Evolutionary conservation across 2,888 invertebrate genomes (phyloP).

Genomic region (Netelia fuscicornis): DNA sequence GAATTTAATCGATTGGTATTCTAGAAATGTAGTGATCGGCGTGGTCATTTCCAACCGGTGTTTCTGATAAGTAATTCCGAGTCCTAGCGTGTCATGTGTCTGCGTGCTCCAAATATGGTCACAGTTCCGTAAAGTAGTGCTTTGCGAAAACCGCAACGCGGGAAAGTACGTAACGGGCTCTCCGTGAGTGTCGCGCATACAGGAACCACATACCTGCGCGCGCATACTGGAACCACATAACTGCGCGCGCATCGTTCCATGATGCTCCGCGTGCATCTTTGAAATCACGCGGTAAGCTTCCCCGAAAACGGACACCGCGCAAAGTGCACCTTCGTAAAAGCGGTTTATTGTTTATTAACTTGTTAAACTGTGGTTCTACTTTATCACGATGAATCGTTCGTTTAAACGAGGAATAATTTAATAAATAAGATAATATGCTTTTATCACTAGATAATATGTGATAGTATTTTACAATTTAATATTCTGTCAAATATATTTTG

Average conservation of each 20-base stretch:
- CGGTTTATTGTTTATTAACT: too few species aligned
- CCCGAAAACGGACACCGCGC: too few species aligned
- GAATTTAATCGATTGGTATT: conserved; percentile 80
- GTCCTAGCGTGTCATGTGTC: conserved; percentile 57
- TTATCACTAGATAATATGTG: too few species aligned
- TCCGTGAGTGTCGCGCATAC: neutral
- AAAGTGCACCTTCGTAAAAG: too few species aligned
- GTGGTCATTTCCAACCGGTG: conserved; percentile 76
- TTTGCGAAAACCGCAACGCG: conserved; percentile 35
- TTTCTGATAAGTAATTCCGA: conserved; percentile 78
- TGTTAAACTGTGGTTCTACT: too few species aligned
- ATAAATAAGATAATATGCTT: too few species aligned
- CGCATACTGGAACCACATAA: neutral
- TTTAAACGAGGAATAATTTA: too few species aligned
- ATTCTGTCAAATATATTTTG: too few species aligned
- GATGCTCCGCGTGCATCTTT: too few species aligned
- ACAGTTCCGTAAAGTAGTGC: conserved; percentile 69
- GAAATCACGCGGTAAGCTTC: too few species aligned
- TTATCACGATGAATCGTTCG: too few species aligned
- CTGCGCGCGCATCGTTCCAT: neutral
- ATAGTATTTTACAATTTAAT: too few species aligned
- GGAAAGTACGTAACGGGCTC: neutral
- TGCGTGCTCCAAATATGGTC: conserved; percentile 75
- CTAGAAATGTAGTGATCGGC: conserved; percentile 71
- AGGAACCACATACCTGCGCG: neutral